Conservation (phyloP, 2,888 invertebrate species). For the Eupsilia transversa region DNA sequence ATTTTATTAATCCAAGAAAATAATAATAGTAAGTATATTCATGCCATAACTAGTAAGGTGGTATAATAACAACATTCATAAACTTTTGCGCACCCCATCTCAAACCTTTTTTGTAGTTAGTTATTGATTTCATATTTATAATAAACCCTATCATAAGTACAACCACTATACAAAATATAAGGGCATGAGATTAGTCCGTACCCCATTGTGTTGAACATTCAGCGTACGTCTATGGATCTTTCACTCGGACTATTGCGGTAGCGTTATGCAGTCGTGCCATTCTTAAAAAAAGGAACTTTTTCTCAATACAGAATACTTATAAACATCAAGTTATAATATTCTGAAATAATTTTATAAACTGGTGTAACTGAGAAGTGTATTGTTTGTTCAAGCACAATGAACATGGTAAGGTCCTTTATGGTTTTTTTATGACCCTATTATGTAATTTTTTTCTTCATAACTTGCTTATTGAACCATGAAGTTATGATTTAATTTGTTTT, state of each 20-base stretch:
- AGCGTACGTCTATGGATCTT: conserved; percentile 78
- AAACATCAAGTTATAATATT: conserved; percentile 77
- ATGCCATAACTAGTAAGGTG: not conserved
- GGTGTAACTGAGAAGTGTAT: conserved; percentile 79
- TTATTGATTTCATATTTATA: conserved; percentile 84
- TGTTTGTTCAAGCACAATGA: conserved; percentile 88
- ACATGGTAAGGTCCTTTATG: conserved; percentile 87
- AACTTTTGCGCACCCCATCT: conserved; percentile 21
- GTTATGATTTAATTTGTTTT: conserved; percentile 90
- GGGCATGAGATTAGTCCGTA: conserved; percentile 80
- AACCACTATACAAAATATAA: conserved; percentile 75
- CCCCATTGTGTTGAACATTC: conserved; percentile 83
- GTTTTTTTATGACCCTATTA: conserved; percentile 78
- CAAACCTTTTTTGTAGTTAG: conserved; percentile 41
- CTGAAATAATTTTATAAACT: conserved; percentile 80
- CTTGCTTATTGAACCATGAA: conserved; percentile 85
- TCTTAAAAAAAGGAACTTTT: conserved; percentile 75
- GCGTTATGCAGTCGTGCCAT: conserved; percentile 84
- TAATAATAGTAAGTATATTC: not conserved
- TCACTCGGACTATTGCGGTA: conserved; percentile 83
- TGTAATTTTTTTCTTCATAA: conserved; percentile 74
- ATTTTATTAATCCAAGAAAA: not conserved
- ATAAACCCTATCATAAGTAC: conserved; percentile 82
- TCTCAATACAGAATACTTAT: conserved; percentile 75
- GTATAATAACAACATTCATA: conserved; percentile 3